A percentile compares a stretch with the other conserved stretches of the same genome.
Evolutionary conservation across 2,888 invertebrate genomes (phyloP).

Genomic region (Listrodromus nycthemerus): DNA sequence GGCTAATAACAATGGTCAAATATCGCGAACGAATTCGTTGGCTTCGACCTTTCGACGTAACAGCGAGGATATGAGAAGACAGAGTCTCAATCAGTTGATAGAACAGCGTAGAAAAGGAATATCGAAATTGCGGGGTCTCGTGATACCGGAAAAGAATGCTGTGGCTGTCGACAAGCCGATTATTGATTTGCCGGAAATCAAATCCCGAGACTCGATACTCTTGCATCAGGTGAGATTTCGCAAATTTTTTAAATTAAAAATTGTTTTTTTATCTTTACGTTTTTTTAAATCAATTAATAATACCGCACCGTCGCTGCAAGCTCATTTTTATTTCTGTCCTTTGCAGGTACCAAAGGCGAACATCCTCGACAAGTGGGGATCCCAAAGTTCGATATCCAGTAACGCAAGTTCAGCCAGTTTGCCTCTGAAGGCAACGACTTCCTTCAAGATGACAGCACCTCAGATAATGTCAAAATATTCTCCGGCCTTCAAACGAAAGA

Average conservation of each 20-base stretch:
- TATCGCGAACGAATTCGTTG: slow-evolving; percentile 79
- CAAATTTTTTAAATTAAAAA: no score
- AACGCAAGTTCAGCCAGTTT: slow-evolving; percentile 78
- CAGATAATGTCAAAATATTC: slow-evolving; percentile 91
- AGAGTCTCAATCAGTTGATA: slow-evolving; percentile 90
- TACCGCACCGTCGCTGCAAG: neutral
- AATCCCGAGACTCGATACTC: slow-evolving; percentile 88
- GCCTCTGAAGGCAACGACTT: slow-evolving; percentile 75
- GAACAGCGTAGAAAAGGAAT: slow-evolving; percentile 93
- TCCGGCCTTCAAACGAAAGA: slow-evolving; percentile 92
- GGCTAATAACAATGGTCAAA: slow-evolving; percentile 71
- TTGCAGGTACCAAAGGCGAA: slow-evolving; percentile 77
- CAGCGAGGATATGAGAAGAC: slow-evolving; percentile 86
- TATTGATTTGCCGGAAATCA: slow-evolving; percentile 93
- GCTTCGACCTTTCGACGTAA: slow-evolving; percentile 78
- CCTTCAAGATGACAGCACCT: slow-evolving; percentile 82
- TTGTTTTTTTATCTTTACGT: no score
- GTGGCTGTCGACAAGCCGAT: slow-evolving; percentile 86
- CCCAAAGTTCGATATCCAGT: slow-evolving; percentile 80
- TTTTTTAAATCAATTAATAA: no score
- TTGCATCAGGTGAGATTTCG: slow-evolving; percentile 75
- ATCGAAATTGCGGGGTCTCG: slow-evolving; percentile 94
- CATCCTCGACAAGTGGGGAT: slow-evolving; percentile 82
- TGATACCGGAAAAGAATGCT: slow-evolving; percentile 91
- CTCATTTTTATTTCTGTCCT: slow-evolving; percentile 31